phyloP scores from a whole-genome alignment of 2,888 invertebrate genomes.

The Frankliniella fusca region DNA sequence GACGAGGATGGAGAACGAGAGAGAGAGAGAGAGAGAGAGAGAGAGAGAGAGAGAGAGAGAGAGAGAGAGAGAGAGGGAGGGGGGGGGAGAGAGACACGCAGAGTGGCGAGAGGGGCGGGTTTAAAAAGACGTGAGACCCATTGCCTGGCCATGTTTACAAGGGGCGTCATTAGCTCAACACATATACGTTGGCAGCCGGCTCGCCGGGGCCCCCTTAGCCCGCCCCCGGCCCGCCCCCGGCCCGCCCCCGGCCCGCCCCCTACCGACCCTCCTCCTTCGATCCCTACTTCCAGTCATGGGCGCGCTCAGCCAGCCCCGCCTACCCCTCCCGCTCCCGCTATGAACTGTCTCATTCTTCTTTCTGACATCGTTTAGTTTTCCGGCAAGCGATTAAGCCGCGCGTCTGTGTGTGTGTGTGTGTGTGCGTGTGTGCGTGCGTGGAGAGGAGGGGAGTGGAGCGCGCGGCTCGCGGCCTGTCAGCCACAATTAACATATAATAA shows the following conservation, averaged over 20 bases:
- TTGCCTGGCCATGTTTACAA: constrained; percentile 22
- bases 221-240: background rate
- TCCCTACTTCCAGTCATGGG: no score
- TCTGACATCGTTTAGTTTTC: constrained; percentile 14
- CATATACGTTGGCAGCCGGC: constrained; percentile 8
- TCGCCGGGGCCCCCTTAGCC: background rate
- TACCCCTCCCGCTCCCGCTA: background rate
- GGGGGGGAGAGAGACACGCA: background rate
- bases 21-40: constrained; percentile 1
- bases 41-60: constrained; percentile 1
- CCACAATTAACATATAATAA: constrained; percentile 23
- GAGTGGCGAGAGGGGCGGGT: background rate
- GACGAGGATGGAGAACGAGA: background rate
- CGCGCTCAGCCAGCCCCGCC: no score
- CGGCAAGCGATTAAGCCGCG: constrained; percentile 7
- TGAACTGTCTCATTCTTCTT: constrained; percentile 16
- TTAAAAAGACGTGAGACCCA: constrained; percentile 12
- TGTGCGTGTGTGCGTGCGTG: background rate
- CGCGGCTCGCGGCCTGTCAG: background rate
- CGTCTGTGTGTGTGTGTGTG: background rate
- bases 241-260: constrained; percentile 1
- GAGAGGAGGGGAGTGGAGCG: background rate
- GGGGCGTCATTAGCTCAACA: constrained; percentile 17
- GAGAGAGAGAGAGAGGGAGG: background rate
- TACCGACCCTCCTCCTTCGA: background rate